Evolutionary conservation across 2,888 invertebrate genomes (phyloP).

Genomic region (Callimorpha dominula): DNA sequence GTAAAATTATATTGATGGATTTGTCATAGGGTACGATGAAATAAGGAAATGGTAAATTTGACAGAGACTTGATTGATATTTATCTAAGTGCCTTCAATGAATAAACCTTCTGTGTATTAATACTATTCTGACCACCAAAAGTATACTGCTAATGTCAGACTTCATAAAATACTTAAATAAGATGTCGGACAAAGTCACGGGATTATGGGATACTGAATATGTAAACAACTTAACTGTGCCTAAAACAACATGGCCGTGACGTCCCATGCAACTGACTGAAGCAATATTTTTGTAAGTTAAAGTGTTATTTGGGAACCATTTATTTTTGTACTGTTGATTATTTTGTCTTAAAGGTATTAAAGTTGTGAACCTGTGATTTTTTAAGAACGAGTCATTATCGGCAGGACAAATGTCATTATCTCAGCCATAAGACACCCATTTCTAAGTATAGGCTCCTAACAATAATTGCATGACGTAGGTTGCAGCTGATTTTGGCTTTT

Average conservation of each 20-base stretch:
- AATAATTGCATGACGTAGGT: too few relatives aligned
- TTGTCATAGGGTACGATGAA: too few relatives aligned
- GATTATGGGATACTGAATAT: slow-evolving; percentile 5
- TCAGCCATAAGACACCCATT: too few relatives aligned
- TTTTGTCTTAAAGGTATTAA: neutral
- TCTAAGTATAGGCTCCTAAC: too few relatives aligned
- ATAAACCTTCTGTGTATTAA: too few relatives aligned
- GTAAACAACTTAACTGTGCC: neutral
- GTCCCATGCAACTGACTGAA: slow-evolving; percentile 1
- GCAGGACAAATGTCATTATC: too few relatives aligned
- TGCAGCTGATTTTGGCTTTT: too few relatives aligned
- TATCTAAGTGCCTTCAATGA: too few relatives aligned
- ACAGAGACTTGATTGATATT: too few relatives aligned
- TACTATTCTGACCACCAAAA: too few relatives aligned
- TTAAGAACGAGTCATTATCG: neutral
- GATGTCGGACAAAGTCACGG: neutral
- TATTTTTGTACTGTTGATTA: neutral
- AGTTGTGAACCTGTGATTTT: neutral
- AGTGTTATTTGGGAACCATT: neutral
- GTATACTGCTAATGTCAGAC: neutral
- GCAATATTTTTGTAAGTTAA: slow-evolving; percentile 9
- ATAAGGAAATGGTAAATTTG: too few relatives aligned
- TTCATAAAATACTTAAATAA: neutral
- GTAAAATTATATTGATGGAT: too few relatives aligned
- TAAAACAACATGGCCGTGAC: slow-evolving; percentile 2